Conservation (phyloP, 1,140 invertebrate species). For the Teleopsis dalmanni region DNA sequence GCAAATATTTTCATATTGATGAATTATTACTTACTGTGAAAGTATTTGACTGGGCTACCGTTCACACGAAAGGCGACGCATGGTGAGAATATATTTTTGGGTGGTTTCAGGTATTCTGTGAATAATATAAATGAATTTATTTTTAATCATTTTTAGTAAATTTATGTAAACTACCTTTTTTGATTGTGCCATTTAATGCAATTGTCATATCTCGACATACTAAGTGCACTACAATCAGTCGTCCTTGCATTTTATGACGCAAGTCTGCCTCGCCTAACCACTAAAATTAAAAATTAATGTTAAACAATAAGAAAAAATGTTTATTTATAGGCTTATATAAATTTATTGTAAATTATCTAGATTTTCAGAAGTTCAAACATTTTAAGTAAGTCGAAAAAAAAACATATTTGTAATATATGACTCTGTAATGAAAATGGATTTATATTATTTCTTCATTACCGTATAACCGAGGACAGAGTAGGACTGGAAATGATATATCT, state of each 20-base stretch:
- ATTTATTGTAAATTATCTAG: not conserved
- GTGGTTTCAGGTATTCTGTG: conserved; percentile 26
- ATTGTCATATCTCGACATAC: conserved; percentile 67
- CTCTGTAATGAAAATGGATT: too few relatives aligned
- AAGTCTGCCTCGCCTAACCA: conserved; percentile 73
- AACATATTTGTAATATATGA: not conserved
- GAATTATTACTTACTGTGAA: conserved; percentile 53
- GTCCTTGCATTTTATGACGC: conserved; percentile 63
- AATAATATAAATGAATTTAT: not conserved
- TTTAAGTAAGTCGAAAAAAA: not conserved
- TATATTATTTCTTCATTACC: too few relatives aligned
- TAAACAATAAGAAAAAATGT: not conserved
- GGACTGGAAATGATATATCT: too few relatives aligned
- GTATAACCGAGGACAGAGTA: too few relatives aligned
- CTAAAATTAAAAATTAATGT: conserved; percentile 46
- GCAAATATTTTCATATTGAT: not conserved
- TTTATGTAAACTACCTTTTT: not conserved
- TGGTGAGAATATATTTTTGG: conserved; percentile 59
- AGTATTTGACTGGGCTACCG: conserved; percentile 60
- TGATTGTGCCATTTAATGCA: conserved; percentile 32
- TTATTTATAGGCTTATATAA: not conserved
- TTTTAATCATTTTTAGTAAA: not conserved
- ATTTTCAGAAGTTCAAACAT: not conserved
- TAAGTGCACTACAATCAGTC: conserved; percentile 67
- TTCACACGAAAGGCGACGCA: conserved; percentile 78